A percentile compares a stretch with the other conserved stretches of the same genome.
Evolutionary conservation across 2,113 vertebrate genomes (phyloP).

Genomic region (Hyla sarda): DNA sequence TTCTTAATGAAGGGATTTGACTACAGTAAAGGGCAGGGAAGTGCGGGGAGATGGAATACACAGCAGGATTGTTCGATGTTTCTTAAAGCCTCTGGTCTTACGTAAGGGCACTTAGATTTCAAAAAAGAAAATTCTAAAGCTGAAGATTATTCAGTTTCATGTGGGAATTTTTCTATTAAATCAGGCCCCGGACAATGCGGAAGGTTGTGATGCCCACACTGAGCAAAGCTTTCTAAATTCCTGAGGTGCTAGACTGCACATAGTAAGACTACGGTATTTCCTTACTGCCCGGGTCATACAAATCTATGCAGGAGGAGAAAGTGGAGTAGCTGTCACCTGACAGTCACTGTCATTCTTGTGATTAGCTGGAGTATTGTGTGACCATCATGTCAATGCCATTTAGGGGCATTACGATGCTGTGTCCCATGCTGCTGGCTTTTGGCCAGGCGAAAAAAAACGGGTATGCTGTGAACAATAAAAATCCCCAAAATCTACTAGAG

Average conservation of each 20-base stretch:
- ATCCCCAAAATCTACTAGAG: not conserved
- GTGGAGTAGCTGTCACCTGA: not conserved
- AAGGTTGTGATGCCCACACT: not conserved
- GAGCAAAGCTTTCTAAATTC: not conserved
- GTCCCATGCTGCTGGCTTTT: not conserved
- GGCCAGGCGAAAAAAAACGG: not conserved
- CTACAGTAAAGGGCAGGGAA: constrained; percentile 26
- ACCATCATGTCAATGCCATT: not conserved
- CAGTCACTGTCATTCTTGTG: not conserved
- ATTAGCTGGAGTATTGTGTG: not conserved
- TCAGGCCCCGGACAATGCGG: not conserved
- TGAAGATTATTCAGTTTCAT: constrained; percentile 4
- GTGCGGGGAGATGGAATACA: constrained; percentile 13
- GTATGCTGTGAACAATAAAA: not conserved
- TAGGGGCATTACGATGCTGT: not conserved
- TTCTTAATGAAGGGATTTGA: constrained; percentile 24
- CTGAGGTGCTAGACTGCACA: not conserved
- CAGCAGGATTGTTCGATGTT: constrained; percentile 1
- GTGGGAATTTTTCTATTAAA: not conserved
- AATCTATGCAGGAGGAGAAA: not conserved
- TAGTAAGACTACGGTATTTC: not conserved
- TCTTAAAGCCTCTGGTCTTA: constrained; percentile 4
- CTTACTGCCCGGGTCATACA: not conserved
- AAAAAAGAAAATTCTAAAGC: not conserved
- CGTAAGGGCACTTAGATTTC: not conserved